Percentiles rank a stretch among this genome's conserved stretches.
These are phyloP conservation scores for Phyllostomus hastatus DNA, from an alignment of 2,113 vertebrate genomes.

Conservation along the genomic window DNA sequence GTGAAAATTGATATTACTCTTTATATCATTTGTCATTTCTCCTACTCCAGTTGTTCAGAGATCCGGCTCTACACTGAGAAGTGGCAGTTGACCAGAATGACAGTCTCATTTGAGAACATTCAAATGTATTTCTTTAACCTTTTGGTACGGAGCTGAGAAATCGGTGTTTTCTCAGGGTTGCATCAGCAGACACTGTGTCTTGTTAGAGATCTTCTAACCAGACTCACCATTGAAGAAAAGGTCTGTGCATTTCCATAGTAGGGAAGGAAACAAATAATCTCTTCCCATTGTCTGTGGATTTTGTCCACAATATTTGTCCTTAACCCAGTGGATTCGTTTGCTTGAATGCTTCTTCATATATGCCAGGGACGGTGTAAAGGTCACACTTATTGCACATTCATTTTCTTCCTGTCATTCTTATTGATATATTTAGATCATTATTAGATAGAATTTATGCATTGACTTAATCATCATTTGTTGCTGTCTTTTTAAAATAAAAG, in stretches of 20 bases:
- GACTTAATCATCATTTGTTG: not conserved
- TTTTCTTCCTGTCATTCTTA: not conserved
- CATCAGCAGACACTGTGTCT: not conserved
- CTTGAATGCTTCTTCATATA: not conserved
- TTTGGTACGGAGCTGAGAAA: not conserved
- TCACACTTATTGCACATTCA: not conserved
- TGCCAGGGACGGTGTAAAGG: not conserved
- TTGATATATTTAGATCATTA: not conserved
- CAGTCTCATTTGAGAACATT: not conserved
- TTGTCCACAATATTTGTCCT: constrained; percentile 10
- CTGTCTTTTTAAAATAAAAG: not conserved
- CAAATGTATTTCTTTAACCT: not conserved
- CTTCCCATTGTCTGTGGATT: not conserved
- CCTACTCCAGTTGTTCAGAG: not conserved
- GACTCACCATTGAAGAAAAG: constrained; percentile 35
- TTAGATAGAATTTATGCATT: constrained; percentile 10
- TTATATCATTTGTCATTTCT: not conserved
- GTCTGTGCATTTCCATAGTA: not conserved
- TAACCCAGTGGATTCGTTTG: not conserved
- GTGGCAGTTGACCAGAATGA: not conserved
- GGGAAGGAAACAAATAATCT: not conserved
- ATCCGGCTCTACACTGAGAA: not conserved
- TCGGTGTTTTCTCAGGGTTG: not conserved
- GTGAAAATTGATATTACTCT: not conserved
- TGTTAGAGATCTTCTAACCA: constrained; percentile 30